phyloP scores from a whole-genome alignment of 2,113 vertebrate species.

The Hemiscyllium ocellatum region DNA sequence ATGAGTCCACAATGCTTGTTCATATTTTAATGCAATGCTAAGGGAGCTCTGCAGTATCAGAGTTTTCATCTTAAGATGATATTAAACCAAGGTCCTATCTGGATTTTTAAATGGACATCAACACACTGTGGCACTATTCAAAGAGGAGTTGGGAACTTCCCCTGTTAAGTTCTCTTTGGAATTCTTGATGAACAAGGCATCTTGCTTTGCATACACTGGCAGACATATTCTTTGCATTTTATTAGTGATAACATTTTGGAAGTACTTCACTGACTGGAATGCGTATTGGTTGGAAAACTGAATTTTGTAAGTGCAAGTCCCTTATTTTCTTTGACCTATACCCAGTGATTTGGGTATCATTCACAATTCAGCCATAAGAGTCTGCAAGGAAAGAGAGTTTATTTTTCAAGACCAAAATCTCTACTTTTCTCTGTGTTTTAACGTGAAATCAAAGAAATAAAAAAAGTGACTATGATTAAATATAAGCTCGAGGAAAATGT shows the following conservation, averaged over 20 bases:
- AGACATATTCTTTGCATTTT: neutral
- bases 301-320: neutral
- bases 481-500: too few species aligned
- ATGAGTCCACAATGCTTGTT: neutral
- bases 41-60: neutral
- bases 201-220: neutral
- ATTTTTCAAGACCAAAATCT: too few species aligned
- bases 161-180: neutral
- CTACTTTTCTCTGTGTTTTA: too few species aligned
- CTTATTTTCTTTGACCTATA: neutral
- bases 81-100: neutral
- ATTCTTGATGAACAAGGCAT: neutral
- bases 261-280: neutral
- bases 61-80: neutral
- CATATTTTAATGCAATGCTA: neutral
- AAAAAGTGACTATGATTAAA: neutral
- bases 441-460: neutral
- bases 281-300: neutral
- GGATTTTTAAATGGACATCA: neutral
- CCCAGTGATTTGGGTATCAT: neutral
- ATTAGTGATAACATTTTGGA: neutral
- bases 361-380: neutral
- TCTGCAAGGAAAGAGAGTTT: neutral
- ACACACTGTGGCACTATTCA: neutral
- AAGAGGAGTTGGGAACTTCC: neutral